Conservation (phyloP, 2,797 vertebrate species). For the Cheirogaleus major region DNA sequence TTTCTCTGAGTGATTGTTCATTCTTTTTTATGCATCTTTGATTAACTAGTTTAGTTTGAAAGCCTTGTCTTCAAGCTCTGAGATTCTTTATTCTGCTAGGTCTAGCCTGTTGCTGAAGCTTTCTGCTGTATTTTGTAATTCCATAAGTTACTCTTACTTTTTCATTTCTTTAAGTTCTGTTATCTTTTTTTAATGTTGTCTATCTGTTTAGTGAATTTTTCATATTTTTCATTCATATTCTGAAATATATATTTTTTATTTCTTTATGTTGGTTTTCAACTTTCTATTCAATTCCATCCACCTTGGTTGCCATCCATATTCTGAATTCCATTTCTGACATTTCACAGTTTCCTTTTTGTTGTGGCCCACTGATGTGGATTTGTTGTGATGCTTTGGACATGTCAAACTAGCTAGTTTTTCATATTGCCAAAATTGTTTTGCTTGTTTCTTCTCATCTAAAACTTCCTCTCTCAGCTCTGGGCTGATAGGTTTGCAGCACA, state of each 20-base stretch:
- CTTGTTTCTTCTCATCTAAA: too few species aligned
- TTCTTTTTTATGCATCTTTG: too few species aligned
- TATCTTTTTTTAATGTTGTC: too few species aligned
- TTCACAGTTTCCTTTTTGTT: background rate
- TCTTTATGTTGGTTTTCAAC: background rate
- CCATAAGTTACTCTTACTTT: too few species aligned
- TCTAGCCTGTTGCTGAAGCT: too few species aligned
- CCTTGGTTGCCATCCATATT: background rate
- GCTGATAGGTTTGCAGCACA: background rate
- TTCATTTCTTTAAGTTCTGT: too few species aligned
- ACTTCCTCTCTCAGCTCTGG: background rate
- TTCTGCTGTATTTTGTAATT: background rate
- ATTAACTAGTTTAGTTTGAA: too few species aligned
- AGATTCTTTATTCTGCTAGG: too few species aligned
- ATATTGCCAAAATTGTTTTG: too few species aligned
- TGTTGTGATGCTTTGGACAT: background rate
- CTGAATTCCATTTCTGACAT: background rate
- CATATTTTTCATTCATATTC: background rate
- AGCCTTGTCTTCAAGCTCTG: too few species aligned
- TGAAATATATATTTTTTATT: background rate
- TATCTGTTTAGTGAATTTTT: background rate
- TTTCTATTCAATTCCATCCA: background rate
- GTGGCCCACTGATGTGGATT: background rate
- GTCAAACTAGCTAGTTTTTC: too few species aligned
- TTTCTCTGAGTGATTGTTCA: too few species aligned